Conservation (phyloP, 2,888 invertebrate species). For the Agonopterix alstromeriana region DNA sequence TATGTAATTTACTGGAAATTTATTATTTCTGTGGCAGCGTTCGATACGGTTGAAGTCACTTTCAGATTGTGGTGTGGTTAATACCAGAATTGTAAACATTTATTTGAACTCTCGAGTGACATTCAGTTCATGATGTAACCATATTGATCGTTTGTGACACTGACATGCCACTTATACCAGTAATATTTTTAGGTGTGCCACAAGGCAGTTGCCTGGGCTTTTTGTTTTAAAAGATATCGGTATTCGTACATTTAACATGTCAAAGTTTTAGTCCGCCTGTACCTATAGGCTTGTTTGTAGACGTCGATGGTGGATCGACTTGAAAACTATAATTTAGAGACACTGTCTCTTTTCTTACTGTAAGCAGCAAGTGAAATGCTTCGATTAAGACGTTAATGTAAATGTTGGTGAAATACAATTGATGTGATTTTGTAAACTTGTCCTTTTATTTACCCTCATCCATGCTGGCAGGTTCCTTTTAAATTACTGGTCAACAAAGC, state of each 20-base stretch:
- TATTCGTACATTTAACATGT: slow-evolving; percentile 46
- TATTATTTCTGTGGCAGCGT: neutral
- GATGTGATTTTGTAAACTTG: slow-evolving; percentile 70
- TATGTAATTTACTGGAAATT: no score
- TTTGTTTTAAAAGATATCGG: neutral
- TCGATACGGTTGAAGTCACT: neutral
- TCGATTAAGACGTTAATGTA: slow-evolving; percentile 72
- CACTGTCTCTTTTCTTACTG: slow-evolving; percentile 63
- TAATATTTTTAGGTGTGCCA: slow-evolving; percentile 1
- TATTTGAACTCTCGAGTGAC: neutral
- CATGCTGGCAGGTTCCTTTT: no score
- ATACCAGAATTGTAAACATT: neutral
- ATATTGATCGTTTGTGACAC: slow-evolving; percentile 6
- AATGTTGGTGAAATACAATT: slow-evolving; percentile 77
- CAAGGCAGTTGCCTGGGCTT: neutral
- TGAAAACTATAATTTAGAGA: slow-evolving; percentile 42
- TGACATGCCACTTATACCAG: slow-evolving; percentile 3
- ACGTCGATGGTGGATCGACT: slow-evolving; percentile 41
- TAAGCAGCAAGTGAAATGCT: slow-evolving; percentile 70
- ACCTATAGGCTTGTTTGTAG: slow-evolving; percentile 66
- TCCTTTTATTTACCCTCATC: slow-evolving; percentile 46
- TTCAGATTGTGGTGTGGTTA: neutral
- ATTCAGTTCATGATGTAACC: neutral
- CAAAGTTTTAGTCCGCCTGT: slow-evolving; percentile 64
- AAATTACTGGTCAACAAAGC: no score